These are phyloP conservation scores for Pemphigus obesinymphae DNA, from an alignment of 1,140 invertebrate genomes.

Conservation along the genomic window DNA sequence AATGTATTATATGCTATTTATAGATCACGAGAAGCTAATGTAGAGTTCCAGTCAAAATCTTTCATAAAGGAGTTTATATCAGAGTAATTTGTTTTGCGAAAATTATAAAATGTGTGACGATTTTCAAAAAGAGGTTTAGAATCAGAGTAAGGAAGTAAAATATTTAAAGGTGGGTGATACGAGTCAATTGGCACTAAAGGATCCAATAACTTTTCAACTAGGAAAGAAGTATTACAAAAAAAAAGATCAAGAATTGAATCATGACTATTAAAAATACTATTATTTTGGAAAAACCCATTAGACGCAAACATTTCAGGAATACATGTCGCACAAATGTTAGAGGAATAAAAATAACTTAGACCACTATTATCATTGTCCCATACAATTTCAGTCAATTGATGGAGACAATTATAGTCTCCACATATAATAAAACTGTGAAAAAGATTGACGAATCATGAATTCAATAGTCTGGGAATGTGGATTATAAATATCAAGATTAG, in stretches of 20 bases:
- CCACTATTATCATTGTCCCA: conserved; percentile 6
- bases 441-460: not conserved
- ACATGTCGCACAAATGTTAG: not conserved
- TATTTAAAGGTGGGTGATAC: not conserved
- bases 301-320: not conserved
- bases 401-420: not conserved
- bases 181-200: not conserved
- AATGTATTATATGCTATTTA: not conserved
- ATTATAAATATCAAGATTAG: not conserved
- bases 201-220: not conserved
- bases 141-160: not conserved
- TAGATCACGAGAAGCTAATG: not conserved
- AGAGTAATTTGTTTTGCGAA: not conserved
- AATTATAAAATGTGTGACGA: not conserved
- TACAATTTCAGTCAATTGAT: no score
- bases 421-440: not conserved
- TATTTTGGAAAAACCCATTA: conserved; percentile 4
- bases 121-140: not conserved
- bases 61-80: not conserved
- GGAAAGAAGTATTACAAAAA: not conserved
- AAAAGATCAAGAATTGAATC: not conserved
- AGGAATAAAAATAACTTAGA: not conserved
- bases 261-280: not conserved
- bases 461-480: not conserved
- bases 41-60: not conserved